phyloP scores from a whole-genome alignment of 30 jellyfish, hydroid and myxozoan genomes.

The Nemopilema nomurai region DNA sequence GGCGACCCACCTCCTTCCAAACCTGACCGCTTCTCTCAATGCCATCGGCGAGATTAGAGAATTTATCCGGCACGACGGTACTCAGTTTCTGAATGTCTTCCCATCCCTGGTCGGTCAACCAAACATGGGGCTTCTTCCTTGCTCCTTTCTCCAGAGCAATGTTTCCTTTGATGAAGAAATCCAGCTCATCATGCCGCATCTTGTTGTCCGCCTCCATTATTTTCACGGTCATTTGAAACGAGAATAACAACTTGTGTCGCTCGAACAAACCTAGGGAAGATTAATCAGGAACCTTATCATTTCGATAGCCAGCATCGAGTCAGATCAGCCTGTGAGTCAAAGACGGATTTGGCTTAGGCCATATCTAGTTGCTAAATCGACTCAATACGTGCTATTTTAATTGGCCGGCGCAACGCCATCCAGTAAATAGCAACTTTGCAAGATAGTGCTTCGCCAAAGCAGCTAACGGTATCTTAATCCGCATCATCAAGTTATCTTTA shows the following conservation, averaged over 20 bases:
- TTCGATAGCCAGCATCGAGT: not conserved
- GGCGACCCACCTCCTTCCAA: slow-evolving; percentile 83
- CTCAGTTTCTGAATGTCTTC: slow-evolving; percentile 82
- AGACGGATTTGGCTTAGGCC: not conserved
- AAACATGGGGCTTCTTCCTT: slow-evolving; percentile 78
- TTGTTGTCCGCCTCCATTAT: slow-evolving; percentile 92
- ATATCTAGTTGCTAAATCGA: not conserved
- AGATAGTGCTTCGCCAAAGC: not conserved
- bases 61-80: slow-evolving; percentile 69
- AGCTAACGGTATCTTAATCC: not conserved
- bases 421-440: not conserved
- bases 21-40: slow-evolving; percentile 61
- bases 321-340: not conserved
- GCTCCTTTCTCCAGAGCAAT: slow-evolving; percentile 92
- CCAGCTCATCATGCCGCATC: slow-evolving; percentile 91
- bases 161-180: slow-evolving; percentile 96
- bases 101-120: slow-evolving; percentile 98
- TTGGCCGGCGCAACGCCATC: not conserved
- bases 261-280: slow-evolving; percentile 81
- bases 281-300: not conserved
- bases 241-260: slow-evolving; percentile 92
- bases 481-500: not conserved
- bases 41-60: slow-evolving; percentile 76
- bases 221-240: slow-evolving; percentile 95
- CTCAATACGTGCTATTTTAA: not conserved